These are phyloP conservation scores for Oplegnathus fasciatus DNA, from an alignment of 2,113 vertebrate species.

Conservation along the genomic window DNA sequence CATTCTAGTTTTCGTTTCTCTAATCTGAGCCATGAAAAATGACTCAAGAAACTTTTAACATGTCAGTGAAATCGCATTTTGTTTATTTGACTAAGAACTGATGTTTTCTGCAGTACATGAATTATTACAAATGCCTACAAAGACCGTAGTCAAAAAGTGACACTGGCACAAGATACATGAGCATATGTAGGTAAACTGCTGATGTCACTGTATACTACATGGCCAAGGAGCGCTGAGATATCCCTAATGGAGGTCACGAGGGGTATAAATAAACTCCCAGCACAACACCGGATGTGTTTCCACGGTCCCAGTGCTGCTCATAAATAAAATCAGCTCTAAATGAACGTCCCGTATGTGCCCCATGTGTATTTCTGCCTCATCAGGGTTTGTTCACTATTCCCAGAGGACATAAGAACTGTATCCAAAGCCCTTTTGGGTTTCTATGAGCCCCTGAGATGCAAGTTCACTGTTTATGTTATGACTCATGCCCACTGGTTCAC, in stretches of 20 bases:
- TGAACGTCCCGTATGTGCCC: not conserved
- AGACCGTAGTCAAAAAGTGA: not conserved
- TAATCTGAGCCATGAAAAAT: not conserved
- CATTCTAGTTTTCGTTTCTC: too few species aligned
- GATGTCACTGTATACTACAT: slow-evolving; percentile 32
- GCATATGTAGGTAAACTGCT: slow-evolving; percentile 20
- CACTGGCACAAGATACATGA: not conserved
- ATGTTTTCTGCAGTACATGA: not conserved
- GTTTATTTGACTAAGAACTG: not conserved
- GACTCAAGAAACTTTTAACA: not conserved
- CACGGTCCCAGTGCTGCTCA: slow-evolving; percentile 15
- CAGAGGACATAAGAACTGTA: slow-evolving; percentile 10
- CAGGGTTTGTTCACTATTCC: slow-evolving; percentile 12
- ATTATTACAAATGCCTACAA: not conserved
- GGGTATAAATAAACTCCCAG: slow-evolving; percentile 48
- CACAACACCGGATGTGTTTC: slow-evolving; percentile 45
- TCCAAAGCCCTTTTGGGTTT: slow-evolving; percentile 23
- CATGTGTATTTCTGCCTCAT: slow-evolving; percentile 34
- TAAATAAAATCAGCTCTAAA: slow-evolving; percentile 55
- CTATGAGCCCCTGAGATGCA: slow-evolving; percentile 16
- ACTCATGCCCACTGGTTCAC: slow-evolving; percentile 47
- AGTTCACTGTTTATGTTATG: slow-evolving; percentile 60
- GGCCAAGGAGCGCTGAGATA: not conserved
- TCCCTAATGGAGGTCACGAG: slow-evolving; percentile 3
- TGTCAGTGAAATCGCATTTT: not conserved